Percentiles rank a stretch among this genome's conserved stretches.
Conservation (phyloP, 2,797 vertebrate genomes). For the Euthynnus affinis region DNA sequence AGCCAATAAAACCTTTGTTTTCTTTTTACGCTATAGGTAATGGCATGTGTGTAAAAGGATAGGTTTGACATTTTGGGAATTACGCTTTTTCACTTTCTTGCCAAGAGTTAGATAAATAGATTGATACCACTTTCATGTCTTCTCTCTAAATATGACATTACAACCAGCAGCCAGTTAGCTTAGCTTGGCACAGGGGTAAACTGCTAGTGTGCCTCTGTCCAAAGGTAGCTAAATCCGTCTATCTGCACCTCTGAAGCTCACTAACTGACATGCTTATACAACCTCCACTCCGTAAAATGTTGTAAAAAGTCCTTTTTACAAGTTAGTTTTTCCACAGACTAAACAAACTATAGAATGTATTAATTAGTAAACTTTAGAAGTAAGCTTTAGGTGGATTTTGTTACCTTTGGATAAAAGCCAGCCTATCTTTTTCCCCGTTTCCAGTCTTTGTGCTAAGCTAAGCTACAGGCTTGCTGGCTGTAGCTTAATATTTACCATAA, state of each 20-base stretch:
- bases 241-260: too few relatives aligned
- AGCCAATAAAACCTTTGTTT: constrained; percentile 31
- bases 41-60: not conserved
- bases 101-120: not conserved
- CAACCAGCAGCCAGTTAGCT: not conserved
- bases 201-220: not conserved
- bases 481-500: not conserved
- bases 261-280: too few relatives aligned
- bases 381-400: too few relatives aligned
- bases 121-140: not conserved
- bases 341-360: not conserved
- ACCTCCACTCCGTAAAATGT: not conserved
- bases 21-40: not conserved
- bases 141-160: not conserved
- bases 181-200: not conserved
- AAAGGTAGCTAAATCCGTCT: not conserved
- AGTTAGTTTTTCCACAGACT: not conserved
- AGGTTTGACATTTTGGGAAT: not conserved
- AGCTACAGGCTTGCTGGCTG: not conserved
- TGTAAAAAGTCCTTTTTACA: not conserved
- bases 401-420: too few relatives aligned
- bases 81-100: not conserved
- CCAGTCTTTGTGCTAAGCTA: not conserved
- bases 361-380: not conserved
- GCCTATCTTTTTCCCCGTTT: not conserved